phyloP scores from a whole-genome alignment of 2,797 vertebrate genomes.

The Pseudochirops corinnae region DNA sequence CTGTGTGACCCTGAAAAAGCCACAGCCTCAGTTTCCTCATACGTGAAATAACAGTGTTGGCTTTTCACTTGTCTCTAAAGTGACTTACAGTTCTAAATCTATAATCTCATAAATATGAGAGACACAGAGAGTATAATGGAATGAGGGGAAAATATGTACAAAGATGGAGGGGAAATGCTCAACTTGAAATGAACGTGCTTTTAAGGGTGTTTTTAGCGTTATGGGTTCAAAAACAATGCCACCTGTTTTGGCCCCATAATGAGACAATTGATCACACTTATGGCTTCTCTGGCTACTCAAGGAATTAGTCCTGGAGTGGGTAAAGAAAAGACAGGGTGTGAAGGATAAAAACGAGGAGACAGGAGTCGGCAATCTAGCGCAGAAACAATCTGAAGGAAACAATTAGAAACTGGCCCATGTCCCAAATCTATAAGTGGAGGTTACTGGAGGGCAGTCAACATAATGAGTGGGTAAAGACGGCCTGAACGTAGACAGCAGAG shows the following conservation, averaged over 20 bases:
- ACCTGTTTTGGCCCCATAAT: conserved; percentile 29
- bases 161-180: not conserved
- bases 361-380: conserved; percentile 67
- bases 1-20: not conserved
- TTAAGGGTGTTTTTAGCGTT: conserved; percentile 28
- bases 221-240: conserved; percentile 7
- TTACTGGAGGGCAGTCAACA: conserved; percentile 60
- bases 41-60: not conserved
- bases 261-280: conserved; percentile 33
- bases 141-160: not conserved
- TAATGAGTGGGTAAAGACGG: conserved; percentile 67
- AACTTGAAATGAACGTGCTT: conserved; percentile 7
- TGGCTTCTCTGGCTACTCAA: conserved; percentile 26
- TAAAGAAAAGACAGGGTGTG: conserved; percentile 22
- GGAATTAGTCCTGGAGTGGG: conserved; percentile 46
- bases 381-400: conserved; percentile 76
- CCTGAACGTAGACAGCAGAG: conserved; percentile 65
- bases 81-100: not conserved
- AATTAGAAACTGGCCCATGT: conserved; percentile 75
- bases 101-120: conserved; percentile 25
- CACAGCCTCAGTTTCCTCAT: not conserved
- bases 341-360: conserved; percentile 69
- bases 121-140: not conserved
- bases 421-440: conserved; percentile 81
- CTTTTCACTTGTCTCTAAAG: not conserved